Conservation (phyloP, 2,888 invertebrate species). For the Galerucella pusilla region DNA sequence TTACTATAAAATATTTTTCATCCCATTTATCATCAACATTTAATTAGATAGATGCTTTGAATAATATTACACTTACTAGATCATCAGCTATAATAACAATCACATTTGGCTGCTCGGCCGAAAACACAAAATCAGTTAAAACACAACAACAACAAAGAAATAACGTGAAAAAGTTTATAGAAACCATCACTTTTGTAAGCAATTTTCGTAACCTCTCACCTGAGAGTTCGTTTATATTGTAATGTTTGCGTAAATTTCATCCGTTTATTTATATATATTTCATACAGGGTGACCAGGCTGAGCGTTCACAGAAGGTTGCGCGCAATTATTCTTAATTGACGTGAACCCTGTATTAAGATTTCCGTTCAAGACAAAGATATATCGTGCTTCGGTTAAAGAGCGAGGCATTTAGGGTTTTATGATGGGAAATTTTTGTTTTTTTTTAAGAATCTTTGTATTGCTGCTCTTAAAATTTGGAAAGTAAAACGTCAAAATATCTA, state of each 20-base stretch:
- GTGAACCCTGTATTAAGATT: not conserved
- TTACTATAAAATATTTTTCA: not conserved
- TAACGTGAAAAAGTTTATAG: not conserved
- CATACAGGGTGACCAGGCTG: slow-evolving; percentile 13
- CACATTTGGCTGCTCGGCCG: slow-evolving; percentile 54
- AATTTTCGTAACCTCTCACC: slow-evolving; percentile 20
- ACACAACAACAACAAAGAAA: slow-evolving; percentile 11
- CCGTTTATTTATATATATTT: slow-evolving; percentile 28
- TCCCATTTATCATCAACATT: not conserved
- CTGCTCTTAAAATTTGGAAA: too few species aligned
- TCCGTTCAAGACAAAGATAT: not conserved
- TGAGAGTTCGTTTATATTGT: slow-evolving; percentile 18
- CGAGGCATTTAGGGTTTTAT: too few species aligned
- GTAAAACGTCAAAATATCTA: too few species aligned
- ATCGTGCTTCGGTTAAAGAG: not conserved
- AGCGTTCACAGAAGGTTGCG: slow-evolving; percentile 16
- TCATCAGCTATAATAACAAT: slow-evolving; percentile 56
- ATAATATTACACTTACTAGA: slow-evolving; percentile 49
- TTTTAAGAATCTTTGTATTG: too few species aligned
- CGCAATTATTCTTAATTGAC: slow-evolving; percentile 2
- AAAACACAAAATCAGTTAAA: slow-evolving; percentile 21
- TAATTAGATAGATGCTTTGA: not conserved
- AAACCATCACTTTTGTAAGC: slow-evolving; percentile 24
- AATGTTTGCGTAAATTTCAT: slow-evolving; percentile 12
- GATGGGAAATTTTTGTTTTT: too few species aligned